Evolutionary conservation across 2,113 vertebrate genomes (phyloP), one percentile per base, ranked within the genome.

Genomic region (Ailurus styani): DNA sequence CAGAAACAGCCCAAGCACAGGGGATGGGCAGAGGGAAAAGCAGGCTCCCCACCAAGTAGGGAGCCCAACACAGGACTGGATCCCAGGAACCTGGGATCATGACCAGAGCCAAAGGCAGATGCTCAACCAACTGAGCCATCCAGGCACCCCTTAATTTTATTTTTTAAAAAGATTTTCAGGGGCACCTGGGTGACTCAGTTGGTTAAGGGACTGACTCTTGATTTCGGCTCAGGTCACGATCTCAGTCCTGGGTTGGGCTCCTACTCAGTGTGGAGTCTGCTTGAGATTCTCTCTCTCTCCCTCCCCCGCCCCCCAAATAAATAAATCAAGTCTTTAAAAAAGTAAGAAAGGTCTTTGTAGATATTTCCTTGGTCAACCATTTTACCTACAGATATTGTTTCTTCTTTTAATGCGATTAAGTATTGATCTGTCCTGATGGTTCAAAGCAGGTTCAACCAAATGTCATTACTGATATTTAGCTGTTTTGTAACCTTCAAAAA

Each of bases 21-120:
- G 57, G 9, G 8, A 25, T 60, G 57, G 12, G 23, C 37, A 73
- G 13, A 7, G 70, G 21, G 37, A 40, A 37, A 73, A 73, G 70
- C 23, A 73, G 40, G 12, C 37, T 14, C 70, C 40, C 3, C 23
- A 42, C 37, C 13, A 13, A 73, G 70, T 23, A 42, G 40, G 40
- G 21, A 72, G 6, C 70, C 40, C 40, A 0, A n/a, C 17, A 0
- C 3, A 1, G 34, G 17, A 17, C 17, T 68, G 15, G 5, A 55
- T 55, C 54, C 54, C 54, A 55, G 21, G 55, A 57, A 20, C 21
- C 21, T 0, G 55, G 55, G 62, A 64, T 73, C 40, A 42, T 42
- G 70, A 14, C 70, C 70, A 27, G 40, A 27, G 40, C 40, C 1
- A 40, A 73, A 73, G 13, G 40, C 40, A 68, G 70, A 27, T 0